Base-by-base conservation (phyloP, 2,888 invertebrate genomes). In the Epirrita christyi region DNA sequence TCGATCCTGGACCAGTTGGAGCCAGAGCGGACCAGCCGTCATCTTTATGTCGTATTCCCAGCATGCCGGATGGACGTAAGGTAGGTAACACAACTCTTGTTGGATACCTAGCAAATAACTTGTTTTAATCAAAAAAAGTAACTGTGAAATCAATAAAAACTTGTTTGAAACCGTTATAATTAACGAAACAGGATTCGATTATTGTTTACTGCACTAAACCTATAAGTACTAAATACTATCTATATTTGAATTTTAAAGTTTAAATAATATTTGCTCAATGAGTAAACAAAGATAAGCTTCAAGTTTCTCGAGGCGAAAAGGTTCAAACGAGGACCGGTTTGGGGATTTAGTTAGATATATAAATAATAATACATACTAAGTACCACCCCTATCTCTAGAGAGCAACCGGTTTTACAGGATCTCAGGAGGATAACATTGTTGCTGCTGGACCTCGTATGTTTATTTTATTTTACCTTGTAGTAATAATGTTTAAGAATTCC, bases 351-450 rank as follows among this genome's bases (percentile, higher is more conserved):
- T 8, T 9, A 32, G 1, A 1, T 14, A 40, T 40, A 15, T 32
- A 27, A 14, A 14, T 29, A 15, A 14, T 7, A 1, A 28, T 28
- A 2, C 6, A 29, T 29, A 2, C 28, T 29, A 6, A 29, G 28
- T 7, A 8, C 0, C 2, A 6, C 2, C 6, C 28, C 28, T 29
- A 32, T 32, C 32, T 7, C 8, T 2, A 32, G 38, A 13, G 8
- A 10, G 29, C 34, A 21, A 47, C 34, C 53, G 52, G 52, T 45
- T 45, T 45, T 42, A 51, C 43, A 28, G 42, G 43, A 36, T 51
- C n/a, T 40, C 32, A 40, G 41, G 41, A 41, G n/a, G 45, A 40
- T 45, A 40, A 45, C 21, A 21, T 32, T 27, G 13, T 37, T 32
- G 40, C 52, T 38, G 29, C 44, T 38, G 38, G 9, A 36, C 0